phyloP scores from a whole-genome alignment of 2,113 vertebrate genomes.

The Lagenorhynchus albirostris region DNA sequence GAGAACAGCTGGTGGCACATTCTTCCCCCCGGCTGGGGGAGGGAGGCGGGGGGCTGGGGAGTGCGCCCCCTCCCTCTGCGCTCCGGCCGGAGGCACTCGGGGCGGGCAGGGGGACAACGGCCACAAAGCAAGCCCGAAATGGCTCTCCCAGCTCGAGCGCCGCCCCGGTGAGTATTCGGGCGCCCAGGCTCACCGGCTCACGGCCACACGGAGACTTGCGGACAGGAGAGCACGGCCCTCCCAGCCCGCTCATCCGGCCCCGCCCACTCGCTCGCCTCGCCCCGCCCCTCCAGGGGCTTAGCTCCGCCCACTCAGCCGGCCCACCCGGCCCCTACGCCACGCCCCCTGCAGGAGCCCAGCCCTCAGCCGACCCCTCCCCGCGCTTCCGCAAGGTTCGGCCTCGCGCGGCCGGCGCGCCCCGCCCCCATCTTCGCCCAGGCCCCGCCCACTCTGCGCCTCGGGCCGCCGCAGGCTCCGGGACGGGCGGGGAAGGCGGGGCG shows the following conservation, averaged over 20 bases:
- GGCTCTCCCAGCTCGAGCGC: background rate
- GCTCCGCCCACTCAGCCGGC: background rate
- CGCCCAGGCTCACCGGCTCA: background rate
- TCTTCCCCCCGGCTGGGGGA: slow-evolving; percentile 15
- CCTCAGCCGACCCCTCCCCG: background rate
- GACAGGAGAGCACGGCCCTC: background rate
- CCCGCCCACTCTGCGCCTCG: background rate
- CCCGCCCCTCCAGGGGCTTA: background rate
- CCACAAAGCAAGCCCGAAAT: background rate
- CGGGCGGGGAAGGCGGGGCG: background rate
- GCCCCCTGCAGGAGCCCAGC: background rate
- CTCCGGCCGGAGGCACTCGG: background rate
- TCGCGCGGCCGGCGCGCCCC: background rate
- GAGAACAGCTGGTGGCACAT: slow-evolving; percentile 69
- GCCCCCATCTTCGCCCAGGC: background rate
- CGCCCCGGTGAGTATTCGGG: background rate
- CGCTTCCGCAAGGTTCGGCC: background rate
- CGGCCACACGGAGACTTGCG: background rate
- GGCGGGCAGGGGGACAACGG: background rate
- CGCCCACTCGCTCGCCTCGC: background rate
- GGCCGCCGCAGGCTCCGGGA: fast-evolving
- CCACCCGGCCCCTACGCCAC: background rate
- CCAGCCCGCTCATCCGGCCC: background rate
- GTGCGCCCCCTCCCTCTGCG: background rate
- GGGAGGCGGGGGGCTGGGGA: background rate